Base-by-base conservation (phyloP, 2,888 invertebrate species). In the Hemithea aestivaria region DNA sequence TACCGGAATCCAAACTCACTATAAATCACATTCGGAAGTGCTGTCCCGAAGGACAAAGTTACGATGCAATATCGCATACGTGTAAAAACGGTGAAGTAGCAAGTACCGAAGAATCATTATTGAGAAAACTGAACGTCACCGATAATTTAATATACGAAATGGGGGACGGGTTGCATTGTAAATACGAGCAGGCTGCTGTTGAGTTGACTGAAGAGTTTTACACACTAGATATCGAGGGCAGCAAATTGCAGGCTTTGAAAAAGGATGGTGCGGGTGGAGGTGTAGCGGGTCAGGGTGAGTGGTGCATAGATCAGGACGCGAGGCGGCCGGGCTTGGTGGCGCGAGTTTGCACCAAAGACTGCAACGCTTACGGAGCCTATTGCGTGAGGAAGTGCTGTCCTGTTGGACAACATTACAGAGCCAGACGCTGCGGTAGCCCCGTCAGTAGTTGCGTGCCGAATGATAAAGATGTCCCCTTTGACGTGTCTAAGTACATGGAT, bases 361-460 rank as follows among this genome's bases (percentile, higher is more conserved):
- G 78, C 48, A 45, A 57, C 0, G 50, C 47, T 2, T 82, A 68
- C 45, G 74, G 66, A 12, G 82, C 82, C 2, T 75, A 58, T 45
- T 88, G 89, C 48, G 46, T 89, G 2, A 80, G 76, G 36, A 90
- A 90, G 57, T 90, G 90, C 51, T 90, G 90, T 54, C 87, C 87
- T 1, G 70, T 88, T 12, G 90, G 89, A 7, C 56, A 88, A 25
- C 87, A 89, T 54, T 89, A 68, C 41, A 66, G 55, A 42, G 69
- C 73, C 2, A 49, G 61, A 7, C 56, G 56, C 6, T 84, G 85
- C 48, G 65, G 65, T 7, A 65, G 62, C 25, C 66, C 63, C 12
- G 48, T 40, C 0, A 84, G 84, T 53, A 50, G n/a, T 7, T 88
- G 88, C 53, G 64, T 68, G 3, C 67, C 71, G 0, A 71, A 69